A percentile compares a stretch with the other conserved stretches of the same genome.
Conservation (phyloP, 2,888 invertebrate genomes). For the Sinhomidia bicolor region DNA sequence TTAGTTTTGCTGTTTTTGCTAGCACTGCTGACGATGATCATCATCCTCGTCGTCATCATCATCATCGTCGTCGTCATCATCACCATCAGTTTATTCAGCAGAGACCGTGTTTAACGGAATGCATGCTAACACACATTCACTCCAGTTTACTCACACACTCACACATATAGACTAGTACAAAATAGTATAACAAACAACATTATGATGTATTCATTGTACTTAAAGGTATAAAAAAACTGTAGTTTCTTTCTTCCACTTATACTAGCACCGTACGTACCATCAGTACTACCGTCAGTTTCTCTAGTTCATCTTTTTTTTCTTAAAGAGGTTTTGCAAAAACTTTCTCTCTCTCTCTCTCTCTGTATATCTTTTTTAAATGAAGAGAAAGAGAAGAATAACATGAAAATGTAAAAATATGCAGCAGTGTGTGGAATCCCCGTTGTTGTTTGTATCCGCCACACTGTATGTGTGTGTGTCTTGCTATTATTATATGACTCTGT, state of each 20-base stretch:
- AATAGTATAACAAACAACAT: conserved; percentile 35
- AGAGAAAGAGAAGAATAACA: conserved; percentile 12
- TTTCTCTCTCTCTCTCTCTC: conserved; percentile 41
- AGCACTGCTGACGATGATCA: conserved; percentile 29
- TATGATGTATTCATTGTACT: conserved; percentile 46
- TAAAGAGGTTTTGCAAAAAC: conserved; percentile 43
- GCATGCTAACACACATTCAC: conserved; percentile 36
- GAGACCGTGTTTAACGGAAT: conserved; percentile 35
- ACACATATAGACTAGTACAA: conserved; percentile 6
- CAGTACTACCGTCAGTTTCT: neutral
- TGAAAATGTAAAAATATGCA: conserved; percentile 58
- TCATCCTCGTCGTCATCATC: conserved; percentile 15
- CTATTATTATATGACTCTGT: conserved; percentile 1
- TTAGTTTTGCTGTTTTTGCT: conserved; percentile 6
- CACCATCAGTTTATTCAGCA: conserved; percentile 18
- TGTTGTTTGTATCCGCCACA: conserved; percentile 3
- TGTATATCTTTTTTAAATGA: conserved; percentile 24
- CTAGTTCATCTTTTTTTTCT: conserved; percentile 38
- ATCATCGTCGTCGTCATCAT: conserved; percentile 18
- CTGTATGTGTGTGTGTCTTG: neutral
- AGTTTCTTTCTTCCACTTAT: neutral
- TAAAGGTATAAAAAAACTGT: conserved; percentile 14
- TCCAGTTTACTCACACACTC: neutral
- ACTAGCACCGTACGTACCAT: too few relatives aligned
- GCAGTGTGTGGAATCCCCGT: conserved; percentile 23